Evolutionary conservation across 1,140 invertebrate genomes (phyloP), one percentile per base, ranked within the genome.

Genomic region (Euura lappo): DNA sequence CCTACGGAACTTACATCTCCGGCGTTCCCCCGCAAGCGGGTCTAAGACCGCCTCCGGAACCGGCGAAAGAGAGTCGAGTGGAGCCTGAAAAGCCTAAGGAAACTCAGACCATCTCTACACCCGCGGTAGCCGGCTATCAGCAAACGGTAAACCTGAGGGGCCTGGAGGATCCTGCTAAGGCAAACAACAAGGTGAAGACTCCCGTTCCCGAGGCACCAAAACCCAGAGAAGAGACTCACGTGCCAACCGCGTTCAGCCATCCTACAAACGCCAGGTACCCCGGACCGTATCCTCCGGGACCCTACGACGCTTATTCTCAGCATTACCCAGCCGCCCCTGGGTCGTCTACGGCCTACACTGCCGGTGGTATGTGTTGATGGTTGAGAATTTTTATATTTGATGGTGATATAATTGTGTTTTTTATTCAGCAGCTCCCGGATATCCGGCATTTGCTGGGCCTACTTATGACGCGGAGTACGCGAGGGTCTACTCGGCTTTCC

Each of bases 231-330:
- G 85, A 86, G 2, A 60, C 79, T 45, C 83, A 82, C 66, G 78
- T 81, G 65, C 80, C 85, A 4, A 85, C 85, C 28, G 85, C 83
- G 43, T 88, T 84, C 69, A 85, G 77, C 69, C 88, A 89, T 80
- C 87, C 88, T 0, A 84, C 87, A 51, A 88, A 86, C 70, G 80
- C 81, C n/a, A 85, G 87, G 28, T 90, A 89, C 76, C 86, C 87
- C n/a, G 87, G 83, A 44, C 88, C 88, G 11, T 89, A 90, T 79
- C 86, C 88, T 0, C 88, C 88, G 0, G 86, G 84, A 45, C 87
- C 87, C 8, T 90, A 87, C 75, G 88, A 83, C 79, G 88, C 77
- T 1, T 90, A 90, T 74, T 88, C 90, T 68, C 88, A 89, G 67
- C 86, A 88, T 70, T 89, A 89, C 75, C 83, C 84, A 65, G 83